A percentile compares a stretch with the other conserved stretches of the same genome.
Evolutionary conservation across 2,888 invertebrate species (phyloP).

Genomic region (Prenolepis imparis): DNA sequence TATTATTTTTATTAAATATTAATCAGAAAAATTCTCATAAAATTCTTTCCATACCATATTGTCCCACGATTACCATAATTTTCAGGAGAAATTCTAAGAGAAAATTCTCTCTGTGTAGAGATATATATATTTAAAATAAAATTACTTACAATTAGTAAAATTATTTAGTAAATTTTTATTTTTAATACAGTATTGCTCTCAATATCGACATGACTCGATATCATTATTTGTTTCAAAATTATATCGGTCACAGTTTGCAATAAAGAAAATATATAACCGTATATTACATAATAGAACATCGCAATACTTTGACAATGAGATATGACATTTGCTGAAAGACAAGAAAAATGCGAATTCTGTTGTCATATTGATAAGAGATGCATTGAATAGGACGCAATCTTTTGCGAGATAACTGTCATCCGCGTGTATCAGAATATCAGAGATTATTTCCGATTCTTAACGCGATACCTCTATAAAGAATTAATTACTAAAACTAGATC

Average conservation of each 20-base stretch:
- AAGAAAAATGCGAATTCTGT: slow-evolving; percentile 30
- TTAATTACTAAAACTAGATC: background rate
- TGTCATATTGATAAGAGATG: slow-evolving; percentile 31
- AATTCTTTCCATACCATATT: too few relatives aligned
- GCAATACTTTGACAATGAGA: background rate
- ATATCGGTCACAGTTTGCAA: background rate
- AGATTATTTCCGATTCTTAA: background rate
- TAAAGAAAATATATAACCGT: slow-evolving; percentile 1
- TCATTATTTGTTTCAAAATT: slow-evolving; percentile 9
- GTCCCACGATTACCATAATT: too few relatives aligned
- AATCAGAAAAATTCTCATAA: too few relatives aligned
- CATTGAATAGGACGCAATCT: slow-evolving; percentile 43
- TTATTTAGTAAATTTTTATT: background rate
- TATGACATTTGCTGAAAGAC: background rate
- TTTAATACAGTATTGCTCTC: background rate
- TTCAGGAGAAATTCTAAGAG: too few relatives aligned
- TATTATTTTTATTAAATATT: too few relatives aligned
- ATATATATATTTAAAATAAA: background rate
- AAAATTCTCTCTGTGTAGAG: too few relatives aligned
- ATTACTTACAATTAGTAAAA: background rate
- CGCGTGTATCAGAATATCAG: slow-evolving; percentile 16
- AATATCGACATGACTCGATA: slow-evolving; percentile 2
- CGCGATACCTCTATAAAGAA: too few relatives aligned
- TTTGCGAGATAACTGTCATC: background rate
- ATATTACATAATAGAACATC: slow-evolving; percentile 29